Evolutionary conservation across 2,797 vertebrate genomes (phyloP), one percentile per base, ranked within the genome.

Genomic region (Sebastes cheni): DNA sequence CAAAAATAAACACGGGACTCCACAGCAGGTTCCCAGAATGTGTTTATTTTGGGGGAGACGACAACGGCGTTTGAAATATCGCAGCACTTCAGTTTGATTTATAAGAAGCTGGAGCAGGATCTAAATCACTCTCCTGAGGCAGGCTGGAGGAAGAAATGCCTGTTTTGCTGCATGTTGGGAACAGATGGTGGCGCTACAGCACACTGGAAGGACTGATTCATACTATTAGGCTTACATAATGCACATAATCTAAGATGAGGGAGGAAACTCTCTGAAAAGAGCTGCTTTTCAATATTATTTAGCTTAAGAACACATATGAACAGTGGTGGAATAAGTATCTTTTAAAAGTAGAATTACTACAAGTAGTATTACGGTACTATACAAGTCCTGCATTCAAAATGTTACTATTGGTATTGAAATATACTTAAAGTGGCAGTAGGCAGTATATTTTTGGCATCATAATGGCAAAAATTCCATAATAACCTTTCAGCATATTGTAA

Each of bases 1-100:
- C 83, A 81, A 89, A 93, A 92, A 92, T 91, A 93, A 93, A 93
- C 90, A 91, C 23, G 2, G 68, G 27, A 52, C 77, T 87, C 77
- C 65, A 66, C 69, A 32, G 89, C 82, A 89, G 85, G 79, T 88
- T 88, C 87, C 83, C 86, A 90, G 89, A 89, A 85, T 79, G 78
- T 85, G 81, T 92, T 89, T 91, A 85, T 89, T 88, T 86, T 78
- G 59, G 71, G 70, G 42, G 68, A 76, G 39, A 62, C 30, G 74
- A 80, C 59, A 84, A 60, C 36, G 13, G 54, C 52, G 84, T 86
- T 89, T 89, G 72, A 92, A 86, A 90, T 75, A 81, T 87, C 67
- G 61, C 78, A 86, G 85, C 67, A 68, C 75, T 86, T 88, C 42
- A 74, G 56, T 77, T 88, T 86, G 85, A 88, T 87, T 89, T 81